Percentiles rank a stretch among this genome's conserved stretches.
These are phyloP conservation scores for Kradibia gibbosae DNA, from an alignment of 1,140 invertebrate genomes.

Conservation along the genomic window DNA sequence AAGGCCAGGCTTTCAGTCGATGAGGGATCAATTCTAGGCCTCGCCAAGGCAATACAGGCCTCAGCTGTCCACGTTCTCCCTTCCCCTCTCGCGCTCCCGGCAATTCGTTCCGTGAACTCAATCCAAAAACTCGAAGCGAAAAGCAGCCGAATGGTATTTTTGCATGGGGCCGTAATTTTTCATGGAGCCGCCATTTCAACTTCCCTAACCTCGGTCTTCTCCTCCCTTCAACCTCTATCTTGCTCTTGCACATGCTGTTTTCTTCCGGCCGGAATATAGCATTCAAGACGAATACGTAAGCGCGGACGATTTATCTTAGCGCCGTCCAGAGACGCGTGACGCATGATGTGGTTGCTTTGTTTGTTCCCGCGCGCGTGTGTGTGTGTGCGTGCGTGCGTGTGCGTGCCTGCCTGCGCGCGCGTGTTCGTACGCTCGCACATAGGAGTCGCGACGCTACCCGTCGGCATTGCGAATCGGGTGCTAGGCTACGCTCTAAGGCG, in stretches of 20 bases:
- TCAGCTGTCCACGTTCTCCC: not conserved
- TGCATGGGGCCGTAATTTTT: constrained; percentile 38
- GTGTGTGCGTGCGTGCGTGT: too few species aligned
- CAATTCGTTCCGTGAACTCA: too few species aligned
- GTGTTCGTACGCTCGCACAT: too few species aligned
- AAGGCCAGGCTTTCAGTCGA: not conserved
- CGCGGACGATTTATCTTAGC: constrained; percentile 28
- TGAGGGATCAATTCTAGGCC: not conserved
- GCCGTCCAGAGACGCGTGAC: constrained; percentile 15
- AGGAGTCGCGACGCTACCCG: not conserved
- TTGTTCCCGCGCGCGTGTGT: too few species aligned
- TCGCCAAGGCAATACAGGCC: not conserved
- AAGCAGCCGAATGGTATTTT: constrained; percentile 1
- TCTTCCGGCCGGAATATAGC: constrained; percentile 9
- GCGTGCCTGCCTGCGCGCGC: not conserved
- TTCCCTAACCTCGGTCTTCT: not conserved
- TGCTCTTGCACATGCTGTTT: not conserved
- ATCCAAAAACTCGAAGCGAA: constrained; percentile 25
- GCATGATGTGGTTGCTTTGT: constrained; percentile 9
- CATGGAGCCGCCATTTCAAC: constrained; percentile 8
- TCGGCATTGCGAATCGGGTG: not conserved
- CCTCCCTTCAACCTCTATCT: not conserved
- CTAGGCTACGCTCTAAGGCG: not conserved
- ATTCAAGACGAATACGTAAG: constrained; percentile 31
- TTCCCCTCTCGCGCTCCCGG: not conserved